Conservation (phyloP, 2,797 vertebrate species). For the Luscinia megarhynchos region DNA sequence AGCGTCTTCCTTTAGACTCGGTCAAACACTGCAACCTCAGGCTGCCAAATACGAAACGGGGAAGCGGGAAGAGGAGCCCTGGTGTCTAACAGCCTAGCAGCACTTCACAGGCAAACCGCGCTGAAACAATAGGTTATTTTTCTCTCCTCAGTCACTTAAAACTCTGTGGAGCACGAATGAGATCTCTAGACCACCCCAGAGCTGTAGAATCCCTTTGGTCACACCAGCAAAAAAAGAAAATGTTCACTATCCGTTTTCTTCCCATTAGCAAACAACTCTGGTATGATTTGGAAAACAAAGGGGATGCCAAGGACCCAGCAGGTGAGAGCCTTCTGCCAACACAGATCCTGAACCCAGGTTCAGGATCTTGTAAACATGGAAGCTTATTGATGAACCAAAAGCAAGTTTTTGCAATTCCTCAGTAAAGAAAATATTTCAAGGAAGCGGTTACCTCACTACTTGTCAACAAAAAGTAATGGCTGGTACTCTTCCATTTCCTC, state of each 20-base stretch:
- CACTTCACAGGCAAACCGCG: background rate
- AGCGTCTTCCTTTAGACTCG: background rate
- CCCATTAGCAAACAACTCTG: background rate
- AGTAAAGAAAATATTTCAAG: background rate
- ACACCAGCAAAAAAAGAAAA: background rate
- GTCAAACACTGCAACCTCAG: background rate
- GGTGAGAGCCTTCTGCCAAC: background rate
- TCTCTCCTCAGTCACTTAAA: background rate
- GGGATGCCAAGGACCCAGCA: background rate
- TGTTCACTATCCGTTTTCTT: background rate
- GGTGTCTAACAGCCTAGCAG: background rate
- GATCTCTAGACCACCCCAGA: background rate
- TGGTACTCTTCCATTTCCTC: accelerated
- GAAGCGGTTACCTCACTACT: background rate
- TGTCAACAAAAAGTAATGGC: background rate
- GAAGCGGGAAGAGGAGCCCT: background rate
- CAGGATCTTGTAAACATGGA: background rate
- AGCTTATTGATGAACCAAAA: background rate
- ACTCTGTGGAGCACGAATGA: background rate
- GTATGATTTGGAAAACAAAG: background rate
- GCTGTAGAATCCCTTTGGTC: background rate
- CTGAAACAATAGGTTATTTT: background rate
- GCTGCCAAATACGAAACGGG: background rate
- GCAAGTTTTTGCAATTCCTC: background rate
- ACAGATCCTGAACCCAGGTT: background rate